These are phyloP conservation scores for Serilophus lunatus DNA, from an alignment of 2,113 vertebrate species.

Conservation along the genomic window DNA sequence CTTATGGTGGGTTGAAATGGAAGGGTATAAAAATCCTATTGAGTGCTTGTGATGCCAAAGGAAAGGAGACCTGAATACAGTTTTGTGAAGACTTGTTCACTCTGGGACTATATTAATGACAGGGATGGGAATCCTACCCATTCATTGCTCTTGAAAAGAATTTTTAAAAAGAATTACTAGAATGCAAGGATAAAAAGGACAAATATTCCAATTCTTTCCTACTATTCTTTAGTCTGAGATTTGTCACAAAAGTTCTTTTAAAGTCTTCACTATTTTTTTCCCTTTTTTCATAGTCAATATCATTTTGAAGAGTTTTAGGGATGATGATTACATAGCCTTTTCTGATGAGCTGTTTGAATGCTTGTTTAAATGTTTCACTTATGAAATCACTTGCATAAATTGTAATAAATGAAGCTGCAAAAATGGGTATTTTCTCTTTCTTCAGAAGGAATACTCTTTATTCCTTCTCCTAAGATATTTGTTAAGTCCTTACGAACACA, in stretches of 20 bases:
- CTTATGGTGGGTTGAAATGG: rapidly evolving
- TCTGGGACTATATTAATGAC: background rate
- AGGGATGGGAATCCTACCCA: background rate
- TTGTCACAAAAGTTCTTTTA: background rate
- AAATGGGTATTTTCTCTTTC: background rate
- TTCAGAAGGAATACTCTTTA: background rate
- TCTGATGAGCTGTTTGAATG: background rate
- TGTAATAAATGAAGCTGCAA: background rate
- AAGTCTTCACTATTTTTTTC: background rate
- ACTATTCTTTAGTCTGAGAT: background rate
- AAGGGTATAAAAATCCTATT: background rate
- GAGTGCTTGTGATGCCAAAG: background rate
- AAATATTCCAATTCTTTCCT: background rate
- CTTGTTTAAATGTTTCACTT: background rate
- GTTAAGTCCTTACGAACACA: background rate
- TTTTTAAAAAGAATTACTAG: background rate
- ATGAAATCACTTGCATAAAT: background rate
- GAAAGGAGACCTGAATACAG: background rate
- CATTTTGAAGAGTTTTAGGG: background rate
- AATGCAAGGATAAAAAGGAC: background rate
- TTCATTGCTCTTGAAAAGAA: background rate
- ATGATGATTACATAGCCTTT: background rate
- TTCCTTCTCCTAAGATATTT: background rate
- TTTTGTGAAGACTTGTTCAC: background rate
- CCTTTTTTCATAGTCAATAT: background rate